Base-by-base conservation (phyloP, 1,140 invertebrate species). In the Drosophila nannoptera region DNA sequence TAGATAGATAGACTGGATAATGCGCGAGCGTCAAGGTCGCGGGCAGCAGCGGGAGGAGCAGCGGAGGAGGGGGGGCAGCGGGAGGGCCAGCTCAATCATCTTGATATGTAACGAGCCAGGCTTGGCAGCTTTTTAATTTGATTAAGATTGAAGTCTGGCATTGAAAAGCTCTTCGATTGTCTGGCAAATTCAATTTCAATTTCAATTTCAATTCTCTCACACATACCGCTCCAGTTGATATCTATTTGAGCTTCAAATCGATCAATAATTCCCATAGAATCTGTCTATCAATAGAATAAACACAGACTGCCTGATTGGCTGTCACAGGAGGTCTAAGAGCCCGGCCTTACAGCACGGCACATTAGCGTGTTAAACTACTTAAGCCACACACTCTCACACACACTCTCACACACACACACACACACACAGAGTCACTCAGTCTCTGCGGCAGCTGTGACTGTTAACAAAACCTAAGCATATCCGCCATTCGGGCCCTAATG, bases 331-430 rank as follows among this genome's bases (percentile, higher is more conserved):
- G n/a, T 62, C 66, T 53, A 33, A 48, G 60, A 82, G 40, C 63
- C 52, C 53, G 46, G 70, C 32, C 7, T 7, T 55, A 22, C 38
- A 70, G 50, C 76, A 72, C 55, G 69, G 33, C 73, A 74, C 76
- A 83, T 83, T 84, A 84, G 73, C 76, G 73, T 78, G 78, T 76
- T 84, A 73, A 83, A 76, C 75, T 73, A 78, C 76, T 83, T 84
- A 78, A 65, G 60, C 67, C 66, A 69, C 60, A 78, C 64, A 64
- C 65, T 22, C 22, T 3, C 60, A 78, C 64, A 64, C 65, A 65
- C 69, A 59, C 9, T 2, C 40, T 4, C 40, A 7, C 40, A 42
- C 40, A 12, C 38, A 12, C 40, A 12, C 12, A 43, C 9, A 7
- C 2, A 14, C 40, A 35, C n/a, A 42, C n/a, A 42, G n/a, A n/a